These are phyloP conservation scores for Andrena dorsata DNA, from an alignment of 2,888 invertebrate species.

Conservation along the genomic window DNA sequence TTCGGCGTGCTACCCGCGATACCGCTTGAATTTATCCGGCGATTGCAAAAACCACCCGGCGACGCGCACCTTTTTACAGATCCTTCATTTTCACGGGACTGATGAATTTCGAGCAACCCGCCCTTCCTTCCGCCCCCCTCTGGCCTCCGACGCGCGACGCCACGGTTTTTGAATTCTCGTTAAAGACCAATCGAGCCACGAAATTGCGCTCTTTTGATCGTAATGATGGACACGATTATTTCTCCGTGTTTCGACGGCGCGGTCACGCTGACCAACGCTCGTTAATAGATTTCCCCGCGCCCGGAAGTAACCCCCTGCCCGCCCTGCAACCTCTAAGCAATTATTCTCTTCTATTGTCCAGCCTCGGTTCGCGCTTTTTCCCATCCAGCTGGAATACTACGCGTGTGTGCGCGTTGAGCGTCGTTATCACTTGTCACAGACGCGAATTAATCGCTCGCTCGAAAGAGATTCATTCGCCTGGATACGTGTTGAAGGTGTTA, in stretches of 20 bases:
- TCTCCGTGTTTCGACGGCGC: slow-evolving; percentile 24
- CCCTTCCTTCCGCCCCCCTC: neutral
- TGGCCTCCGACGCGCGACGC: neutral
- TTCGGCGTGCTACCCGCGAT: neutral
- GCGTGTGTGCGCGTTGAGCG: slow-evolving; percentile 6
- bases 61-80: neutral
- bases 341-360: slow-evolving; percentile 28
- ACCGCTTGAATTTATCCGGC: slow-evolving; percentile 42
- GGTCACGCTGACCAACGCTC: slow-evolving; percentile 3
- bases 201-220: slow-evolving; percentile 44
- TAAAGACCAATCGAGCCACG: slow-evolving; percentile 24
- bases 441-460: slow-evolving; percentile 37
- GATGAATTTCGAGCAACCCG: neutral
- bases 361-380: neutral
- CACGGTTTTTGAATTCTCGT: slow-evolving; percentile 12
- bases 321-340: slow-evolving; percentile 44
- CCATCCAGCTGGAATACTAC: neutral
- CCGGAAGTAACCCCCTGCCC: slow-evolving; percentile 26
- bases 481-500: slow-evolving; percentile 27
- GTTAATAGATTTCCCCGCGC: slow-evolving; percentile 59
- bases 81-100: slow-evolving; percentile 13
- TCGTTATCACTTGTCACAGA: slow-evolving; percentile 30
- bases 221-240: slow-evolving; percentile 46
- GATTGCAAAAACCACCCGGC: slow-evolving; percentile 34
- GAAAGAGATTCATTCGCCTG: slow-evolving; percentile 19